Conservation (phyloP, 1,140 invertebrate genomes). For the Coenobita brevimanus region DNA sequence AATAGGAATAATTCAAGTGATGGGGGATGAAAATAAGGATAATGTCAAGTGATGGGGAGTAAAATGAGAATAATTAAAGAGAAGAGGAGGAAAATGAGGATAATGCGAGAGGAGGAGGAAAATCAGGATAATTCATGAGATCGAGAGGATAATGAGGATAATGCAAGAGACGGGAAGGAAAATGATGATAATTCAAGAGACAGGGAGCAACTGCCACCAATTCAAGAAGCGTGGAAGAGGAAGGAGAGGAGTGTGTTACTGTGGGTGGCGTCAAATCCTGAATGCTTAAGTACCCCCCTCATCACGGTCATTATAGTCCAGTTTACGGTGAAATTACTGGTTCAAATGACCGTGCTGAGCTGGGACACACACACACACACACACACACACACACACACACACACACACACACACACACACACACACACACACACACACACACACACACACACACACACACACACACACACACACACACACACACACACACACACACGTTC, state of each 20-base stretch:
- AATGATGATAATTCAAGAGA: neutral
- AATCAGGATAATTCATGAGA: neutral
- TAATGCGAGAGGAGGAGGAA: neutral
- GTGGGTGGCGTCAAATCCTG: too few species aligned
- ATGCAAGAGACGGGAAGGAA: neutral
- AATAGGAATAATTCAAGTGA: neutral
- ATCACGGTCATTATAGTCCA: too few species aligned
- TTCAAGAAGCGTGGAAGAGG: neutral
- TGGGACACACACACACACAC: too few species aligned
- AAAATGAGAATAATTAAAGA: neutral
- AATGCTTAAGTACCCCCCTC: too few species aligned
- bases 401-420: slow-evolving; percentile 29
- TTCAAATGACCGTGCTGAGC: too few species aligned
- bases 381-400: slow-evolving; percentile 16
- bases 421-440: slow-evolving; percentile 27
- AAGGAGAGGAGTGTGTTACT: neutral
- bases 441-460: slow-evolving; percentile 27
- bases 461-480: slow-evolving; percentile 10
- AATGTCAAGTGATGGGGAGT: too few species aligned
- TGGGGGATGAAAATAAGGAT: too few species aligned
- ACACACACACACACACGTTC: neutral
- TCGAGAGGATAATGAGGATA: too few species aligned
- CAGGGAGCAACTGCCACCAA: too few species aligned
- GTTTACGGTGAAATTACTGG: too few species aligned
- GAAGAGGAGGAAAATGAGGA: too few species aligned